phyloP scores from a whole-genome alignment of 2,888 invertebrate species.

The Tenthredo notha region DNA sequence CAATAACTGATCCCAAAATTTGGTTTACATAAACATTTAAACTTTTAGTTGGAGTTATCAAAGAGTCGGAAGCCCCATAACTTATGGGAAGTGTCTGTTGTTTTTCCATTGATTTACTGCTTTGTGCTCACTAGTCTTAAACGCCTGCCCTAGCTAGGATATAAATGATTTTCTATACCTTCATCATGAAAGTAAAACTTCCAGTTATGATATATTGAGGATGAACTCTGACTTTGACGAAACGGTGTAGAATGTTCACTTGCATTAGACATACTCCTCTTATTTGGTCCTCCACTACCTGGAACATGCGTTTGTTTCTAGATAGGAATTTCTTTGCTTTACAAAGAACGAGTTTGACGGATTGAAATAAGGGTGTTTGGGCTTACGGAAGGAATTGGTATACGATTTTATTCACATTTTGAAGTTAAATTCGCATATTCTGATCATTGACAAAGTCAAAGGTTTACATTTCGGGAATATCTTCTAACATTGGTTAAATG shows the following conservation, averaged over 20 bases:
- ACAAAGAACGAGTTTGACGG: not conserved
- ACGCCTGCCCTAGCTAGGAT: not conserved
- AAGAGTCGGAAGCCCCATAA: too few relatives aligned
- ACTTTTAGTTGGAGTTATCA: too few relatives aligned
- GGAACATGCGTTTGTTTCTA: not conserved
- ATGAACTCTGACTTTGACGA: constrained; percentile 55
- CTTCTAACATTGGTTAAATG: not conserved
- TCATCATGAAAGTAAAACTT: constrained; percentile 88
- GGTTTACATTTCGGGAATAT: not conserved
- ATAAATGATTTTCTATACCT: constrained; percentile 76
- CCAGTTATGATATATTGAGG: constrained; percentile 84
- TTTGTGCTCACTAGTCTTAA: not conserved
- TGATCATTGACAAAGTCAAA: not conserved
- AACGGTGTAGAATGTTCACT: not conserved
- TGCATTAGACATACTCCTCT: not conserved
- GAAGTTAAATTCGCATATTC: not conserved
- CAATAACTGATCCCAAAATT: too few relatives aligned
- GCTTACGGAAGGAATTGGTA: not conserved
- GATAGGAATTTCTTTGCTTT: not conserved
- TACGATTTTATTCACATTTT: not conserved
- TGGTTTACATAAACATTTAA: too few relatives aligned
- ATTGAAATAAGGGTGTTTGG: not conserved
- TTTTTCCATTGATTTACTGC: not conserved
- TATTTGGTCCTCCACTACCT: not conserved
- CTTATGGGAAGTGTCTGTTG: not conserved